A percentile compares a stretch with the other conserved stretches of the same genome.
These are phyloP conservation scores for Mastigias papua DNA, from an alignment of 30 jellyfish, hydroid and myxozoan species.

Conservation along the genomic window DNA sequence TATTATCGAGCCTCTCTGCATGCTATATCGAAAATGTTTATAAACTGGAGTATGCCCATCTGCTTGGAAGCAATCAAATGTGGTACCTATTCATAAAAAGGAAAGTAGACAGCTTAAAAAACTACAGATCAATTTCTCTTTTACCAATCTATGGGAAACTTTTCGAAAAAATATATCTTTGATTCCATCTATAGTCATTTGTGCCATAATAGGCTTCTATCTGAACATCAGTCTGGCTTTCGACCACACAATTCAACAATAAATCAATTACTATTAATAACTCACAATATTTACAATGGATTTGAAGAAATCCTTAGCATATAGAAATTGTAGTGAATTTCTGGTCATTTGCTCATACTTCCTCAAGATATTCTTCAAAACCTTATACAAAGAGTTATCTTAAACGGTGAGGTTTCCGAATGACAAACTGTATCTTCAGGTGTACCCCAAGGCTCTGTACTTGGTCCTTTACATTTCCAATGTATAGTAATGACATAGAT, in stretches of 20 bases:
- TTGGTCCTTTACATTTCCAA: slow-evolving; percentile 40
- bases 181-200: slow-evolving; percentile 19
- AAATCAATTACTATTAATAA: slow-evolving; percentile 33
- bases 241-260: slow-evolving; percentile 56
- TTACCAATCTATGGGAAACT: slow-evolving; percentile 46
- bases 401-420: slow-evolving; percentile 5
- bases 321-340: slow-evolving; percentile 19
- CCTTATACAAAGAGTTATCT: background rate
- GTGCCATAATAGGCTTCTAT: slow-evolving; percentile 22
- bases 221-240: slow-evolving; percentile 55
- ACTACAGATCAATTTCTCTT: slow-evolving; percentile 41
- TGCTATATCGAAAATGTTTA: background rate
- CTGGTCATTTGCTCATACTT: slow-evolving; percentile 19
- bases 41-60: slow-evolving; percentile 25
- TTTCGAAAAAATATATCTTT: slow-evolving; percentile 27
- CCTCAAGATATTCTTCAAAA: background rate
- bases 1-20: slow-evolving; percentile 19
- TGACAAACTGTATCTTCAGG: slow-evolving; percentile 36
- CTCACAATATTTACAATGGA: slow-evolving; percentile 46
- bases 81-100: slow-evolving; percentile 32
- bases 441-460: slow-evolving; percentile 73
- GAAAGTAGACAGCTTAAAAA: slow-evolving; percentile 35
- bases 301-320: slow-evolving; percentile 47
- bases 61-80: slow-evolving; percentile 50
- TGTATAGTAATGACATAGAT: slow-evolving; percentile 32